These are phyloP conservation scores for Artibeus lituratus DNA, from an alignment of 2,797 vertebrate species.

Conservation along the genomic window DNA sequence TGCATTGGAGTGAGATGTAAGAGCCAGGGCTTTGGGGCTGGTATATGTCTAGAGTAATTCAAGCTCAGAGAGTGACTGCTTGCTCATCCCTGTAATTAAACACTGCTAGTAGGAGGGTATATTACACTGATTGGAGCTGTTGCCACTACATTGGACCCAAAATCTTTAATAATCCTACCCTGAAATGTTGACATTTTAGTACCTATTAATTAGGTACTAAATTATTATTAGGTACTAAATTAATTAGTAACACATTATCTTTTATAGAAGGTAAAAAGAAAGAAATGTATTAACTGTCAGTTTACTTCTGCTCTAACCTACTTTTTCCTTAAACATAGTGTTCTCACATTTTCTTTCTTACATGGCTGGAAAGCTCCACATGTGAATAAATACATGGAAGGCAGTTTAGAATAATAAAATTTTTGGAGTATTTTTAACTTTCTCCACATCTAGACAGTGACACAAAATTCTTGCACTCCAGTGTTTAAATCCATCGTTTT, in stretches of 20 bases:
- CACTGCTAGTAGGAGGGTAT: slow-evolving; percentile 77
- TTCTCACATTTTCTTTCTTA: not conserved
- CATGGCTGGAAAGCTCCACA: not conserved
- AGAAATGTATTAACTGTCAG: slow-evolving; percentile 55
- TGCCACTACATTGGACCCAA: slow-evolving; percentile 73
- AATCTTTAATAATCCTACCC: slow-evolving; percentile 80
- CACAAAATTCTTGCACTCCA: slow-evolving; percentile 61
- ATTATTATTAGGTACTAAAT: too few relatives aligned
- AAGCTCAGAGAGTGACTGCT: slow-evolving; percentile 69
- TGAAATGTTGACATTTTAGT: slow-evolving; percentile 75
- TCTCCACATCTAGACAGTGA: slow-evolving; percentile 59
- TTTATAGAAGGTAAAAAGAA: slow-evolving; percentile 71
- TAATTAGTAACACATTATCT: slow-evolving; percentile 81
- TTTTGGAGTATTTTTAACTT: slow-evolving; percentile 69
- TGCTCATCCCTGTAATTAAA: slow-evolving; percentile 81
- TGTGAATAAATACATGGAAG: not conserved
- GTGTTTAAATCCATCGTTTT: slow-evolving; percentile 59
- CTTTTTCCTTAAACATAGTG: slow-evolving; percentile 35
- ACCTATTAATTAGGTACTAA: slow-evolving; percentile 83
- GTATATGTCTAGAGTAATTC: slow-evolving; percentile 53
- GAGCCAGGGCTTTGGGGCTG: not conserved
- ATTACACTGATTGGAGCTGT: slow-evolving; percentile 77
- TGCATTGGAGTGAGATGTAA: not conserved
- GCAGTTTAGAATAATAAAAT: slow-evolving; percentile 18
- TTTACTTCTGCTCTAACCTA: slow-evolving; percentile 25